Conservation (phyloP, 2,888 invertebrate species). For the Synergus itoensis region DNA sequence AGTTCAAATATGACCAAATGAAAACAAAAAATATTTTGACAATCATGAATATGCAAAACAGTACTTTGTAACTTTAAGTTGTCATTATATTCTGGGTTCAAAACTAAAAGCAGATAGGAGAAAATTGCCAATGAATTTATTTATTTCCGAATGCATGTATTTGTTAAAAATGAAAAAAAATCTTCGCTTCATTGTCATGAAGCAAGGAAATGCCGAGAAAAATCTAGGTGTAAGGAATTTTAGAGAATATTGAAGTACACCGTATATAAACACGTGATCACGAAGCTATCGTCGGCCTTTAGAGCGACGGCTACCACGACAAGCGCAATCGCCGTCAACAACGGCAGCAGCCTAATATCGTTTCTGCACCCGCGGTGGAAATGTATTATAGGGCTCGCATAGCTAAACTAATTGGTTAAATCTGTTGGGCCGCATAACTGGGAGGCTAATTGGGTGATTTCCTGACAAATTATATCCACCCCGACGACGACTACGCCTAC, state of each 20-base stretch:
- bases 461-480: conserved; percentile 78
- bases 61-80: no score
- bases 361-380: conserved; percentile 67
- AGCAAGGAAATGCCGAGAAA: no score
- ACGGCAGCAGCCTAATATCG: conserved; percentile 19
- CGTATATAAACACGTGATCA: background rate
- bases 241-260: background rate
- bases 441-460: conserved; percentile 78
- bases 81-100: no score
- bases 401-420: conserved; percentile 78
- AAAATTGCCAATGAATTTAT: no score
- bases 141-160: no score
- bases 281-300: background rate
- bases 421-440: conserved; percentile 78
- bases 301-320: background rate
- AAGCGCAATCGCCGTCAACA: conserved; percentile 14
- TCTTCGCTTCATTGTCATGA: background rate
- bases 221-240: background rate
- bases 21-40: no score
- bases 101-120: no score
- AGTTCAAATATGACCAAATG: no score
- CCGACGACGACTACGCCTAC: conserved; percentile 74
- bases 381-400: conserved; percentile 76
- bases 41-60: no score
- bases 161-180: background rate